Evolutionary conservation across 2,888 invertebrate genomes (phyloP).

Genomic region (Neria commutata): DNA sequence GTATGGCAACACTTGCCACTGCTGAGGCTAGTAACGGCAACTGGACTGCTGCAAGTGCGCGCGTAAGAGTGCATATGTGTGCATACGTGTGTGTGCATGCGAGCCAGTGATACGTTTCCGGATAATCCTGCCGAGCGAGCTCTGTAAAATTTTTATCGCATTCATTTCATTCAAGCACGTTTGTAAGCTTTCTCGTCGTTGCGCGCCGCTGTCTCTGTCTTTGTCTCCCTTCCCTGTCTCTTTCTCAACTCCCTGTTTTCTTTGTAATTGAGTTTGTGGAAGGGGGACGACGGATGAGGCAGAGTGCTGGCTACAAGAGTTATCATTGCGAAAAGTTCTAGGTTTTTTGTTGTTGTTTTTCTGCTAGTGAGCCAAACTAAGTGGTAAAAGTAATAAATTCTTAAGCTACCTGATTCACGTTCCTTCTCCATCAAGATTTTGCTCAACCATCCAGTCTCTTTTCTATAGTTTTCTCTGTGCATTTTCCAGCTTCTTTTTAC

Average conservation of each 20-base stretch:
- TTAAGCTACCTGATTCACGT: too few species aligned
- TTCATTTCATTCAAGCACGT: neutral
- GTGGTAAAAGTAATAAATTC: neutral
- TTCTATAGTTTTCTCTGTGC: too few species aligned
- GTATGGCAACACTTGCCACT: neutral
- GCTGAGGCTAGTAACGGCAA: too few species aligned
- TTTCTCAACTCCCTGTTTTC: neutral
- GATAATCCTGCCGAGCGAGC: too few species aligned
- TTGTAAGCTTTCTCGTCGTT: neutral
- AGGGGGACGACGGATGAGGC: too few species aligned
- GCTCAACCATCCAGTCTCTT: too few species aligned
- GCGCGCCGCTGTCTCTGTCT: neutral
- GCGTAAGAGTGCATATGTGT: too few species aligned
- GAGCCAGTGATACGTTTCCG: neutral
- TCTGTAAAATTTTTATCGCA: neutral
- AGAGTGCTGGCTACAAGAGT: neutral
- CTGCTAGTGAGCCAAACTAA: neutral
- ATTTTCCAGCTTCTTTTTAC: too few species aligned
- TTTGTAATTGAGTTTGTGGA: too few species aligned
- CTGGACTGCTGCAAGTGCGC: too few species aligned
- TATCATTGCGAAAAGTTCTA: constrained; percentile 3
- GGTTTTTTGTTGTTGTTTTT: neutral
- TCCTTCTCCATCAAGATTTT: too few species aligned
- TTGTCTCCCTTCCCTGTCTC: neutral
- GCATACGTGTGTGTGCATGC: neutral